Evolutionary conservation across 2,113 vertebrate species (phyloP).

Genomic region (Verasper variegatus): DNA sequence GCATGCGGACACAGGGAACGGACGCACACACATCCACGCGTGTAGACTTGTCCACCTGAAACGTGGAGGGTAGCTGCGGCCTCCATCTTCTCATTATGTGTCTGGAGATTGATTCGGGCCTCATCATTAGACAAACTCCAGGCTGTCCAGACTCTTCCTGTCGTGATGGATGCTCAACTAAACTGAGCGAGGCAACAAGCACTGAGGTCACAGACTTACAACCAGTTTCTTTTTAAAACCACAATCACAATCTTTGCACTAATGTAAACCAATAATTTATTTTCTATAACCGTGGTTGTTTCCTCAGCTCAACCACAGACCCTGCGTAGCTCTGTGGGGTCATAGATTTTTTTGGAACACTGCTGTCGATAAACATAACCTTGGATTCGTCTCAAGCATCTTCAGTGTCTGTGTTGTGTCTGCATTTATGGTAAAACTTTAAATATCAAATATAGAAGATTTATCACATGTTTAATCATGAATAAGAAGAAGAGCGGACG

Average conservation of each 20-base stretch:
- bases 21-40: background rate
- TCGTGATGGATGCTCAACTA: constrained; percentile 22
- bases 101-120: constrained; percentile 26
- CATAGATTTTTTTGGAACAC: no score
- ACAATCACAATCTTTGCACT: no score
- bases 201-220: background rate
- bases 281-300: no score
- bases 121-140: constrained; percentile 47
- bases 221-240: no score
- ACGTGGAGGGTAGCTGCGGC: background rate
- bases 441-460: no score
- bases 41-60: constrained; percentile 16
- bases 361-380: no score
- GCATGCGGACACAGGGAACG: background rate
- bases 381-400: no score
- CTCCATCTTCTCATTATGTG: constrained; percentile 53
- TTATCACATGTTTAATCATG: background rate
- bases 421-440: no score
- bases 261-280: no score
- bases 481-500: background rate
- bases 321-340: no score
- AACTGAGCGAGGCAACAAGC: constrained; percentile 11
- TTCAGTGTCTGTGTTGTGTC: no score
- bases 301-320: no score
- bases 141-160: constrained; percentile 12